Evolutionary conservation across 2,888 invertebrate species (phyloP).

Genomic region (Drosophila colorata): DNA sequence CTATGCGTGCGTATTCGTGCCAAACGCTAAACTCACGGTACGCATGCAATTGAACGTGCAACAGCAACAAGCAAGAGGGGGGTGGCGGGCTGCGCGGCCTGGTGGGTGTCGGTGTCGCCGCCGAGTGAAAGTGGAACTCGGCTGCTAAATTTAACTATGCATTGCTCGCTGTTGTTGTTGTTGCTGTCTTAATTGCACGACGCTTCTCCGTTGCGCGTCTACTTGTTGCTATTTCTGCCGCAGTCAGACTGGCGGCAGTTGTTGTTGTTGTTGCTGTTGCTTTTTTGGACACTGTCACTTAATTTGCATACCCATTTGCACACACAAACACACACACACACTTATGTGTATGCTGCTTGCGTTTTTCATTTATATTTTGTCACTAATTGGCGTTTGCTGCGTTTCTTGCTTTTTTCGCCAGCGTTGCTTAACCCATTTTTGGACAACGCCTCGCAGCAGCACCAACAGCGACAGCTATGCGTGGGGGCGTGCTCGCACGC

Average conservation of each 20-base stretch:
- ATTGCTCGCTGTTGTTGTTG: slow-evolving; percentile 47
- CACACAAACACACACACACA: slow-evolving; percentile 29
- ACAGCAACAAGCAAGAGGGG: background rate
- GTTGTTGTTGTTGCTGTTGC: slow-evolving; percentile 30
- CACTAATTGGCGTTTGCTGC: slow-evolving; percentile 75
- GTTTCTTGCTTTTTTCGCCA: slow-evolving; percentile 49
- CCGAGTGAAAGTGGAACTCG: slow-evolving; percentile 82
- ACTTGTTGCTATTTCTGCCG: slow-evolving; percentile 78
- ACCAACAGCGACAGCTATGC: slow-evolving; percentile 44
- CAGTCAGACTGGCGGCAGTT: slow-evolving; percentile 75
- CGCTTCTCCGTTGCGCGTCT: slow-evolving; percentile 58
- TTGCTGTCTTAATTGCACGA: slow-evolving; percentile 77
- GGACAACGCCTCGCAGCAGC: slow-evolving; percentile 40
- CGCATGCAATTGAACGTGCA: slow-evolving; percentile 55
- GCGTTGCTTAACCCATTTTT: slow-evolving; percentile 64
- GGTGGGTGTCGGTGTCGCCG: slow-evolving; percentile 53
- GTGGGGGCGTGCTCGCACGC: slow-evolving; percentile 66
- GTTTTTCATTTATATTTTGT: slow-evolving; percentile 73
- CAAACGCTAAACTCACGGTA: slow-evolving; percentile 41
- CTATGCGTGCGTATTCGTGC: slow-evolving; percentile 48
- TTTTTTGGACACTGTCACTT: slow-evolving; percentile 60
- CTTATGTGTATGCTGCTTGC: slow-evolving; percentile 43
- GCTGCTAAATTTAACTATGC: slow-evolving; percentile 81
- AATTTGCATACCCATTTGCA: slow-evolving; percentile 59
- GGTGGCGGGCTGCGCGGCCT: slow-evolving; percentile 23